Evolutionary conservation across 1,140 invertebrate genomes (phyloP).

Genomic region (Danaus melanippus): DNA sequence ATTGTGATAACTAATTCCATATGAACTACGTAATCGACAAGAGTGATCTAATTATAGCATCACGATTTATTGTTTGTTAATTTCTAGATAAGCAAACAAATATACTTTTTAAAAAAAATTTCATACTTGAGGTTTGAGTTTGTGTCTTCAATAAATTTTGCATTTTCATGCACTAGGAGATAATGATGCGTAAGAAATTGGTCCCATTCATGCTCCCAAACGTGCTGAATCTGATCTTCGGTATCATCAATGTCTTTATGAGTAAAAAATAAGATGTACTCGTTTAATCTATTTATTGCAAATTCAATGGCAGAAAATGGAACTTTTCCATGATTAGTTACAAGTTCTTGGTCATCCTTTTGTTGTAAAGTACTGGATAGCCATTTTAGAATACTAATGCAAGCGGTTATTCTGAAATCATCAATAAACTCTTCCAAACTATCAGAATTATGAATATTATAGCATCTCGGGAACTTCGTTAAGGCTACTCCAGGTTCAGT

Average conservation of each 20-base stretch:
- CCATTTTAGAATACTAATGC: slow-evolving; percentile 86
- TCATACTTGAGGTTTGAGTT: slow-evolving; percentile 49
- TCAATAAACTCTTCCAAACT: slow-evolving; percentile 91
- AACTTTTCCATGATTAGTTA: slow-evolving; percentile 76
- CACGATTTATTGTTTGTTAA: slow-evolving; percentile 5
- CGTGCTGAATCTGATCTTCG: slow-evolving; percentile 71
- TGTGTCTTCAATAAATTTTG: slow-evolving; percentile 65
- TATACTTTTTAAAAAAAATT: not conserved
- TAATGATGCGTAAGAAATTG: slow-evolving; percentile 86
- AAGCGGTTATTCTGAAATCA: slow-evolving; percentile 91
- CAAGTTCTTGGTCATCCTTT: slow-evolving; percentile 72
- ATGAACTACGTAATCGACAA: slow-evolving; percentile 5
- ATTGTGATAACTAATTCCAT: slow-evolving; percentile 1
- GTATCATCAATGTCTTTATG: slow-evolving; percentile 91
- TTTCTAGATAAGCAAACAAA: slow-evolving; percentile 1
- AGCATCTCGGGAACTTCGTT: slow-evolving; percentile 89
- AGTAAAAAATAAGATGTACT: slow-evolving; percentile 81
- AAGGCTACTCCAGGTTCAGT: slow-evolving; percentile 85
- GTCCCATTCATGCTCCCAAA: slow-evolving; percentile 90
- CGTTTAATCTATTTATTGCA: slow-evolving; percentile 82
- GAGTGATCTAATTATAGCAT: slow-evolving; percentile 5
- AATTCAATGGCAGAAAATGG: slow-evolving; percentile 84
- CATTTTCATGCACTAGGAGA: slow-evolving; percentile 77
- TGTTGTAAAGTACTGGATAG: slow-evolving; percentile 75
- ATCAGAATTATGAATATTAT: slow-evolving; percentile 88